These are phyloP conservation scores for Copidosoma floridanum DNA, from an alignment of 1,140 invertebrate genomes.

Conservation along the genomic window DNA sequence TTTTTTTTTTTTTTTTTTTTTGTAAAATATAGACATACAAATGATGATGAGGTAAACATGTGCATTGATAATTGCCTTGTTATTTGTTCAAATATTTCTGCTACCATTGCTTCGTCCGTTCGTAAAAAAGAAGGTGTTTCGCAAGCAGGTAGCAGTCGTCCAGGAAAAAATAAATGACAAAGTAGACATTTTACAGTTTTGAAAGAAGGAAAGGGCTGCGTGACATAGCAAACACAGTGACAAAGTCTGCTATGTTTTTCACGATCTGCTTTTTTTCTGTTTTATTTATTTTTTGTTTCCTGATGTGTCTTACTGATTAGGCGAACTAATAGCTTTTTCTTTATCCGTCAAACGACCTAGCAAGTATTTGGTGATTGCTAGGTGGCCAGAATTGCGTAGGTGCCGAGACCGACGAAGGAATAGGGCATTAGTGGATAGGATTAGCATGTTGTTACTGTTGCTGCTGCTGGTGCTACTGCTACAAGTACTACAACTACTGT, in stretches of 20 bases:
- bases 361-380: constrained; percentile 55
- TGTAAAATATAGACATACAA: constrained; percentile 14
- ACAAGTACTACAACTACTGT: no score
- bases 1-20: constrained; percentile 9
- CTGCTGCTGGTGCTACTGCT: no score
- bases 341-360: constrained; percentile 51
- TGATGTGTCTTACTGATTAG: neutral
- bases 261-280: no score
- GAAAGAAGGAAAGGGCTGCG: no score
- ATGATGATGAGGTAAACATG: constrained; percentile 10
- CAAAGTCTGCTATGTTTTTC: no score
- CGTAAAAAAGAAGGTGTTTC: constrained; percentile 10
- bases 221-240: no score
- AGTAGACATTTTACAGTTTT: no score
- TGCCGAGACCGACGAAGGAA: constrained; percentile 32
- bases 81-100: constrained; percentile 5
- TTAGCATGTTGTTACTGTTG: neutral
- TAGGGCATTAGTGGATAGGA: neutral
- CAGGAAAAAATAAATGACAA: neutral
- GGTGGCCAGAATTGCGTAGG: constrained; percentile 50
- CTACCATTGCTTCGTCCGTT: constrained; percentile 13
- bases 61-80: constrained; percentile 21
- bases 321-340: constrained; percentile 31
- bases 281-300: neutral
- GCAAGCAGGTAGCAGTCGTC: constrained; percentile 7